Evolutionary conservation across 2,888 invertebrate genomes (phyloP).

Genomic region (Synergus japonicus): DNA sequence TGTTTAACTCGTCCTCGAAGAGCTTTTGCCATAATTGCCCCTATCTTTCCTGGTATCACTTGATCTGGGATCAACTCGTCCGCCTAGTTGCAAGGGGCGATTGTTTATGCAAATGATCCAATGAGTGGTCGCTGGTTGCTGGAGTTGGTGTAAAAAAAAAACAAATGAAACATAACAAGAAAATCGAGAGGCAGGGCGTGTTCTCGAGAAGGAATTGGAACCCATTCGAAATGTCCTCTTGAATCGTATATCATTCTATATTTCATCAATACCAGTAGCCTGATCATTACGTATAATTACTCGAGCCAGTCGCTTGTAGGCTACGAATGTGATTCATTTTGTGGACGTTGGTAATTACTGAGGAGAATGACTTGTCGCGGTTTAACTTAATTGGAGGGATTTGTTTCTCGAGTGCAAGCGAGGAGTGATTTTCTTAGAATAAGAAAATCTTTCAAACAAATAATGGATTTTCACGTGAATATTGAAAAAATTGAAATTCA

Average conservation of each 20-base stretch:
- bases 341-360: conserved; percentile 26
- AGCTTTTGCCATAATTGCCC: conserved; percentile 53
- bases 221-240: conserved; percentile 19
- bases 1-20: conserved; percentile 55
- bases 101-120: conserved; percentile 47
- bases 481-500: too few relatives aligned
- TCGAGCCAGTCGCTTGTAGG: background rate
- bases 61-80: conserved; percentile 46
- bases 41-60: conserved; percentile 51
- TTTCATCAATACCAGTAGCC: conserved; percentile 39
- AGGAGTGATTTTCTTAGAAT: background rate
- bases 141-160: conserved; percentile 8
- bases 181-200: background rate
- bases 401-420: conserved; percentile 2
- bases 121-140: background rate
- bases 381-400: conserved; percentile 22
- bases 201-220: conserved; percentile 14
- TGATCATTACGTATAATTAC: conserved; percentile 39
- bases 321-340: conserved; percentile 25
- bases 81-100: conserved; percentile 42
- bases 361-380: conserved; percentile 37
- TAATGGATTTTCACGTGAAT: too few relatives aligned
- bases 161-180: background rate
- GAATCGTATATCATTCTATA: conserved; percentile 15
- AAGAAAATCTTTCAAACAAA: too few relatives aligned